Evolutionary conservation across 2,113 vertebrate genomes (phyloP).

Genomic region (Myodes glareolus): DNA sequence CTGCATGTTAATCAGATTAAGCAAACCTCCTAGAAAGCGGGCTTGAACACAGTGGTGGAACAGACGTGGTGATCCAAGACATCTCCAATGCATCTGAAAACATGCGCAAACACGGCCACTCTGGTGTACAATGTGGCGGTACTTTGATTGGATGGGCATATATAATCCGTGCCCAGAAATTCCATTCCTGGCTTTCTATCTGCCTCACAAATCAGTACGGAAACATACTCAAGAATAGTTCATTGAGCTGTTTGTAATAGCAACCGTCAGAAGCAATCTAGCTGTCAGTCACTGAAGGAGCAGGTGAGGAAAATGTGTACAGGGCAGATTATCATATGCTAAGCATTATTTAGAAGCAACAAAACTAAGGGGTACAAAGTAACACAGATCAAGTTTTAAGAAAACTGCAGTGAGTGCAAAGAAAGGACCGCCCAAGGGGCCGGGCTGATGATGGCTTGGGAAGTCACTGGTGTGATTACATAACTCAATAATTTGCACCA

Average conservation of each 20-base stretch:
- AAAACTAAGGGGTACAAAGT: constrained; percentile 5
- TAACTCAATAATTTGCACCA: neutral
- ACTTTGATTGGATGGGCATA: neutral
- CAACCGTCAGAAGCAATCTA: neutral
- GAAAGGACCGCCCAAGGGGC: neutral
- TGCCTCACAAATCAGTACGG: neutral
- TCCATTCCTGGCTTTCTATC: neutral
- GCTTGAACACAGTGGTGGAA: neutral
- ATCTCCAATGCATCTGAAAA: neutral
- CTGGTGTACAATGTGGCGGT: neutral
- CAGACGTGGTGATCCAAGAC: neutral
- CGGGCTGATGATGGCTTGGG: neutral
- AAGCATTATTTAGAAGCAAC: constrained; percentile 10
- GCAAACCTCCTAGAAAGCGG: neutral
- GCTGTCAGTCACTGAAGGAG: neutral
- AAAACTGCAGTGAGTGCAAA: neutral
- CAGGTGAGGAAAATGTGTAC: neutral
- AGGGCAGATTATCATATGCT: neutral
- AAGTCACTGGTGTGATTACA: neutral
- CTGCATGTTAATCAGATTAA: neutral
- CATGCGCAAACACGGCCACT: neutral
- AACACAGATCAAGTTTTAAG: neutral
- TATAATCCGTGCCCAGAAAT: neutral
- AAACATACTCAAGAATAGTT: constrained; percentile 1
- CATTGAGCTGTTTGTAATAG: neutral